Evolutionary conservation across 1,140 invertebrate genomes (phyloP).

Genomic region (Trichoplusia ni): DNA sequence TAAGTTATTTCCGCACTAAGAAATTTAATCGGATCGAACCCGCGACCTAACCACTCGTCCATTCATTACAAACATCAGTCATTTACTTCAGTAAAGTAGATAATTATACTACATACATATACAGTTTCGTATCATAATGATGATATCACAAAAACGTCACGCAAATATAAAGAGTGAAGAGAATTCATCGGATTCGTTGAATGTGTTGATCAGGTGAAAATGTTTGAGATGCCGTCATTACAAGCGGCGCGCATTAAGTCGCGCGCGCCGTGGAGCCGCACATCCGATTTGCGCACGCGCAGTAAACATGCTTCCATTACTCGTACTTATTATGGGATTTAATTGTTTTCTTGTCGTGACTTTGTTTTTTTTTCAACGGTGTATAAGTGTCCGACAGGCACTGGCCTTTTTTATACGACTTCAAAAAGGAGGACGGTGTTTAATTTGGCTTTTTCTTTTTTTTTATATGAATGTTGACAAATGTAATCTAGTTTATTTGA

Average conservation of each 20-base stretch:
- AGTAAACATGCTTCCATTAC: background rate
- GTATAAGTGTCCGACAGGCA: too few relatives aligned
- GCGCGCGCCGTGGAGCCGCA: background rate
- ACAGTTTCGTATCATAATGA: background rate
- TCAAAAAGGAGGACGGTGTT: too few relatives aligned
- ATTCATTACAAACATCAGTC: too few relatives aligned
- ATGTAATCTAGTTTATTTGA: too few relatives aligned
- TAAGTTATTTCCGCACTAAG: too few relatives aligned
- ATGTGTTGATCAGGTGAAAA: slow-evolving; percentile 23
- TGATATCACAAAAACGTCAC: background rate
- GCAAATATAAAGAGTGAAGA: slow-evolving; percentile 8
- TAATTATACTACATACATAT: background rate
- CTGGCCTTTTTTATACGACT: too few relatives aligned
- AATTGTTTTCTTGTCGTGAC: too few relatives aligned
- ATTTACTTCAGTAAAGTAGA: background rate
- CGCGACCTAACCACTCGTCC: too few relatives aligned
- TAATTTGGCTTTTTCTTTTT: too few relatives aligned
- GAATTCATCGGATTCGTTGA: slow-evolving; percentile 1
- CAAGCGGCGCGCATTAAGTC: background rate
- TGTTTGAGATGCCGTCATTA: slow-evolving; percentile 2
- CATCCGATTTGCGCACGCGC: background rate
- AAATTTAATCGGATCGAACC: too few relatives aligned
- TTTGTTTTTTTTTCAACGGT: too few relatives aligned
- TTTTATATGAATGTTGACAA: too few relatives aligned
- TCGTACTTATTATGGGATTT: background rate